These are phyloP conservation scores for Xiphophorus hellerii DNA, from an alignment of 2,113 vertebrate genomes.

Conservation along the genomic window DNA sequence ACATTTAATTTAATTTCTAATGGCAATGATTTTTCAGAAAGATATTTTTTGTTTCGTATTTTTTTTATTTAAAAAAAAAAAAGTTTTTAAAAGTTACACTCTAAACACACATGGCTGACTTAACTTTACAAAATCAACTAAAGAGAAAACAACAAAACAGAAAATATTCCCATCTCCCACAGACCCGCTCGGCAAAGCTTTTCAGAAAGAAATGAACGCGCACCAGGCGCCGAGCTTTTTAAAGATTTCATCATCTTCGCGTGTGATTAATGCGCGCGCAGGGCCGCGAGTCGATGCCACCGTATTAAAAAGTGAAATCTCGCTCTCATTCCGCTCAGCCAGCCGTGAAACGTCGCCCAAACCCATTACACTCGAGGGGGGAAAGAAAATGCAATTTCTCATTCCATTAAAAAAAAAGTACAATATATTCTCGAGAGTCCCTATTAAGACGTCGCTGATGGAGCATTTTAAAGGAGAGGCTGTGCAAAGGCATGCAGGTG, in stretches of 20 bases:
- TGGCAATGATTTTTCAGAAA: no score
- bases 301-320: conserved; percentile 93
- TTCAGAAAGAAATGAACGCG: neutral
- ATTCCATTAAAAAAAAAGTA: conserved; percentile 97
- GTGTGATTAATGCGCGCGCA: conserved; percentile 94
- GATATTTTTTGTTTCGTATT: neutral
- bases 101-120: neutral
- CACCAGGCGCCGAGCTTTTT: conserved; percentile 77
- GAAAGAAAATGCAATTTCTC: conserved; percentile 98
- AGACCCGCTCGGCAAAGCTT: neutral
- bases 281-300: conserved; percentile 90
- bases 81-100: no score
- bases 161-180: conserved; percentile 4
- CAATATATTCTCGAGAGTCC: conserved; percentile 90
- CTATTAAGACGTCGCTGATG: conserved; percentile 98
- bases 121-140: conserved; percentile 10
- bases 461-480: conserved; percentile 84
- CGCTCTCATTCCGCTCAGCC: conserved; percentile 96
- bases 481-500: conserved; percentile 42
- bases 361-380: conserved; percentile 90
- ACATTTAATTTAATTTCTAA: no score
- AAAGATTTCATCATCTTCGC: conserved; percentile 91
- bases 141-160: conserved; percentile 13
- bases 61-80: neutral
- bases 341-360: conserved; percentile 94